Base-by-base conservation (phyloP, 2,888 invertebrate species). In the Cataglyphis livida region DNA sequence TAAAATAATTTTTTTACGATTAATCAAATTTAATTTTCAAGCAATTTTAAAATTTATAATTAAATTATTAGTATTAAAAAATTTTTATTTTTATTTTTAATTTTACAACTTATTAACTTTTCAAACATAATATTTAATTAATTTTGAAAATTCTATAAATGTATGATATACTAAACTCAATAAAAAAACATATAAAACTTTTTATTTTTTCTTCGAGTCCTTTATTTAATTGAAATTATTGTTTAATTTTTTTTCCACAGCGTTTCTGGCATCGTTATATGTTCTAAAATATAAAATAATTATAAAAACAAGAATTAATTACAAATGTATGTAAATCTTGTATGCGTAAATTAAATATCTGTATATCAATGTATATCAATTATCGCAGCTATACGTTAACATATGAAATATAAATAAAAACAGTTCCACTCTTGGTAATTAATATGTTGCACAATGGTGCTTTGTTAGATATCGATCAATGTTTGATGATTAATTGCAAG, bases 341-440 rank as follows among this genome's bases (percentile, higher is more conserved):
- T n/a, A 44, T 12, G 41, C 28, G 25, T n/a, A 4, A 73, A 28
- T 73, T 41, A 65, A 51, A 65, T 64, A 25, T 41, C 35, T 51
- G 0, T 51, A 65, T 35, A 65, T 65, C 38, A 51, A 12, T 51
- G 0, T 51, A 65, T 35, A 65, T 65, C 38, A 51, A 12, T 7
- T 48, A 51, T 12, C 38, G 6, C 25, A 18, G 51, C 25, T 65
- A 65, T 9, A 21, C n/a, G 44, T 75, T 74, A 62, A 62, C 44
- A 32, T 74, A 51, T 25, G 18, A 65, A 51, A 54, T 35, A 48
- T 35, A 66, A 75, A 66, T 65, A 75, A 65, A 74, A 75, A 75
- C 25, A 12, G 48, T 21, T 66, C 21, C 3, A 59, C 18, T 59
- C 48, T 68, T n/a, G 9, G 41, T 21, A 66, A 66, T 32, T 66